Evolutionary conservation across 1,140 invertebrate genomes (phyloP), one percentile per base, ranked within the genome.

Genomic region (Drosophila biarmipes): DNA sequence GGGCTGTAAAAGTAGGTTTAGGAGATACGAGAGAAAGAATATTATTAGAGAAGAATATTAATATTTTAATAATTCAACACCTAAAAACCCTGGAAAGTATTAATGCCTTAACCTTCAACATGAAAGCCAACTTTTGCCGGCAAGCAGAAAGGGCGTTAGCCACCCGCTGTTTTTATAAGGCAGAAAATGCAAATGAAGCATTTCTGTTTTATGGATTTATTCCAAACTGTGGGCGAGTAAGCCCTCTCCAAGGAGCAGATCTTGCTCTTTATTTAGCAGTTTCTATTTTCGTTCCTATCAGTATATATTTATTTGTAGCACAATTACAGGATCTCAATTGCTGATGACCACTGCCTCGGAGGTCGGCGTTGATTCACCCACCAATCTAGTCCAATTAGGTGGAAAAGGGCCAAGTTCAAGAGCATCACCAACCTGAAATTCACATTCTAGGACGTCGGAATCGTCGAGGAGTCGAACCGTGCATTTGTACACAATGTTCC

Each of bases 381-480:
- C n/a, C 17, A 29, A 12, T 49, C 15, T 24, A 37, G n/a, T 49
- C 4, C 35, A 12, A 45, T 34, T 17, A 15, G 52, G 52, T 79
- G 73, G 35, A 63, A 62, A 17, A 59, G 19, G 27, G 57, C 38
- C 29, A 35, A 37, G 49, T 37, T 63, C 29, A 48, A 21, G 24
- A 29, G n/a, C 10, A 57, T 35, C 63, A 94, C 93, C 98, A 34
- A 67, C 98, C 95, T 98, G 97, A 94, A 98, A 99, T 94, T 98
- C 97, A 92, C 97, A 97, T 94, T 98, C 96, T 86, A 99, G 94
- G 80, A 98, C 96, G 93, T 99, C 98, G 68, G 96, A 96, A 93
- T 99, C 98, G 93, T 98, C 98, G 78, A 99, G 93, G 73, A 99
- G 95, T 84, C 97, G 94, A 73, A 99, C 96, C 73, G 97, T 98